Base-by-base conservation (phyloP, 1,140 invertebrate genomes). In the Brachionus plicatilis region DNA sequence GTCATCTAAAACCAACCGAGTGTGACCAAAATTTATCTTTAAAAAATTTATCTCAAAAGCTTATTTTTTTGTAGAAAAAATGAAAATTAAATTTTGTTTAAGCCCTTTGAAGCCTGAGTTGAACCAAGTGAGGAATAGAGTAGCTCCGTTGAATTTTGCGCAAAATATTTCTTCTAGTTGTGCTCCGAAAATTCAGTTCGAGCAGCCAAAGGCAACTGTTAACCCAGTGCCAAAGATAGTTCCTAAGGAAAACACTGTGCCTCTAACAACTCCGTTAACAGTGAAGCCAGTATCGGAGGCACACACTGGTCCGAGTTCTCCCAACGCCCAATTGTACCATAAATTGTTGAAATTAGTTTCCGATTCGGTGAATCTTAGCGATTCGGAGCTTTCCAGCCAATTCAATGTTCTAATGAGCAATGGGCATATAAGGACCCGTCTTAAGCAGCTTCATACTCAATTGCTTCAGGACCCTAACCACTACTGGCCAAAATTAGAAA, bases 391-490 rank as follows among this genome's bases (percentile, higher is more conserved):
- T 5, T 45, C 37, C 3, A 43, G 27, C 2, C 79, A 82, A 6
- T 65, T 82, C 14, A 68, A 65, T 43, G 37, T 24, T 7, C 24
- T 82, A 11, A 20, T 82, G 50, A 29, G 14, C 11, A 68, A 82
- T 82, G 47, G 47, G 8, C 33, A 82, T 24, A 82, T 82, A 65
- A 82, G 60, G 14, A 45, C 3, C 65, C 50, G 65, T 20, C 33
- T 82, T 17, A 82, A 82, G 27, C 79, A 82, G 14, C 79, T 82
- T 45, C 79, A 82, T 37, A 47, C 53, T 47, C 79, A 82, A 56
- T 82, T 82, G 33, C 11, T 82, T 12, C 53, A 82, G 43, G 79
- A 82, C 41, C 79, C 79, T 14, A 47, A 68, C 27, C 79, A 82
- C 3, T 82, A 82, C 24, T 82, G 53, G 79, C 53, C 53, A 14